Evolutionary conservation across 1,140 invertebrate species (phyloP).

Genomic region (Calycopis cecrops): DNA sequence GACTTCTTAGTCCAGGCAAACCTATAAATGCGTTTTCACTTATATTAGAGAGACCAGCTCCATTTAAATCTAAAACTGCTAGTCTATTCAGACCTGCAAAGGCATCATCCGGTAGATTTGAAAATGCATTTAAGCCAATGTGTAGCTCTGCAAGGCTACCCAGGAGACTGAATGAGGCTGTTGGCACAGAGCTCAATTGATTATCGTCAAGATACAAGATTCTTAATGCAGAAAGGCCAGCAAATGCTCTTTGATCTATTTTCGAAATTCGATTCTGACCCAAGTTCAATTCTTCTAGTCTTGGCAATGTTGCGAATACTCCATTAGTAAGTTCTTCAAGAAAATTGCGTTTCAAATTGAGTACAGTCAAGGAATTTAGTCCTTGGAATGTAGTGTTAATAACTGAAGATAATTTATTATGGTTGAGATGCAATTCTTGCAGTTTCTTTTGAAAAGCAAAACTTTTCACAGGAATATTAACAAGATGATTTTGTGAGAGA

Average conservation of each 20-base stretch:
- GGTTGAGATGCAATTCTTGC: slow-evolving; percentile 86
- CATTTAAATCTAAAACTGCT: slow-evolving; percentile 85
- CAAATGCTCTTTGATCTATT: slow-evolving; percentile 87
- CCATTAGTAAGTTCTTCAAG: slow-evolving; percentile 85
- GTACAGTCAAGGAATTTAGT: slow-evolving; percentile 83
- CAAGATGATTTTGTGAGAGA: slow-evolving; percentile 87
- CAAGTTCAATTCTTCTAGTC: slow-evolving; percentile 90
- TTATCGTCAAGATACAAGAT: slow-evolving; percentile 92
- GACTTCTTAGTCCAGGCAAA: slow-evolving; percentile 80
- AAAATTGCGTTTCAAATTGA: slow-evolving; percentile 89
- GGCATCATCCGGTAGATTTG: slow-evolving; percentile 81
- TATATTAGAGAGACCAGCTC: slow-evolving; percentile 86
- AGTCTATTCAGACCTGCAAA: slow-evolving; percentile 85
- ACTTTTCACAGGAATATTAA: slow-evolving; percentile 85
- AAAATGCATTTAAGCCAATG: slow-evolving; percentile 88
- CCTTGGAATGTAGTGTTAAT: slow-evolving; percentile 88
- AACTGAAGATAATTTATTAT: slow-evolving; percentile 89
- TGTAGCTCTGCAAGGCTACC: slow-evolving; percentile 87
- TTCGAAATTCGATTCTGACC: slow-evolving; percentile 89
- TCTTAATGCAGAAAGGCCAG: slow-evolving; percentile 83
- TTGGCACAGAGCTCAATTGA: slow-evolving; percentile 84
- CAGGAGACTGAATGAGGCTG: slow-evolving; percentile 81
- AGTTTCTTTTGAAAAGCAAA: slow-evolving; percentile 88
- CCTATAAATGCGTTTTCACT: slow-evolving; percentile 85
- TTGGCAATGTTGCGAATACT: slow-evolving; percentile 83